These are phyloP conservation scores for Odontamblyopus rebecca DNA, from an alignment of 2,797 vertebrate genomes.

Conservation along the genomic window DNA sequence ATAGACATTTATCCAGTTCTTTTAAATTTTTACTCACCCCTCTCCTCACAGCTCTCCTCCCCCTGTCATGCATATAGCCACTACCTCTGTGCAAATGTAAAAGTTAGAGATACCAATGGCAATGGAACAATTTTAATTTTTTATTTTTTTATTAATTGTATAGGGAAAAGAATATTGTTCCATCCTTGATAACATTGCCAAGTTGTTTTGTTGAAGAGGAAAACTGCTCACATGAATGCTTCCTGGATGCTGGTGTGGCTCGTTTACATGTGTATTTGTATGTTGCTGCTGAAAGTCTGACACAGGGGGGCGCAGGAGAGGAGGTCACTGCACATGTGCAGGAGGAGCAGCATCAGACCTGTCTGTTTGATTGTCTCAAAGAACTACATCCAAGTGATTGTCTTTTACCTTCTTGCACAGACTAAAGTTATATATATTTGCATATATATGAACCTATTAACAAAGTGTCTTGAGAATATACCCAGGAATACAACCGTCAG, in stretches of 20 bases:
- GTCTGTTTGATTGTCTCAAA: constrained; percentile 65
- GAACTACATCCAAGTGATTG: constrained; percentile 78
- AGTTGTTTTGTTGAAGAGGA: constrained; percentile 58
- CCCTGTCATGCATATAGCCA: constrained; percentile 74
- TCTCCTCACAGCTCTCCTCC: constrained; percentile 47
- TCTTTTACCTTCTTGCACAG: constrained; percentile 84
- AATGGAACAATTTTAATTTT: constrained; percentile 72
- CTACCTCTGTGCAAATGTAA: constrained; percentile 83
- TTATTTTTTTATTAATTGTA: constrained; percentile 83
- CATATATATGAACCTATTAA: constrained; percentile 80
- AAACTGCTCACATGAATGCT: constrained; percentile 57
- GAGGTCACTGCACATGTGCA: constrained; percentile 56
- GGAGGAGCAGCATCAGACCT: constrained; percentile 50
- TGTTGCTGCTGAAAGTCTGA: constrained; percentile 53
- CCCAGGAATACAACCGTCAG: constrained; percentile 77
- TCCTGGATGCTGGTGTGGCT: constrained; percentile 61
- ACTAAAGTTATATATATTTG: constrained; percentile 77
- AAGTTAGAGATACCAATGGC: constrained; percentile 66
- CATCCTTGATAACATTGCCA: constrained; percentile 66
- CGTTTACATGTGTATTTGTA: constrained; percentile 48
- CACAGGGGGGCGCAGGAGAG: constrained; percentile 31
- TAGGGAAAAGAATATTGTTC: constrained; percentile 68
- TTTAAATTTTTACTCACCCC: constrained; percentile 66
- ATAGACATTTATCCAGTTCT: constrained; percentile 76
- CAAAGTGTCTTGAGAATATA: constrained; percentile 84